Conservation (phyloP, 1,140 invertebrate genomes). For the Pogonognathellus flavescens region DNA sequence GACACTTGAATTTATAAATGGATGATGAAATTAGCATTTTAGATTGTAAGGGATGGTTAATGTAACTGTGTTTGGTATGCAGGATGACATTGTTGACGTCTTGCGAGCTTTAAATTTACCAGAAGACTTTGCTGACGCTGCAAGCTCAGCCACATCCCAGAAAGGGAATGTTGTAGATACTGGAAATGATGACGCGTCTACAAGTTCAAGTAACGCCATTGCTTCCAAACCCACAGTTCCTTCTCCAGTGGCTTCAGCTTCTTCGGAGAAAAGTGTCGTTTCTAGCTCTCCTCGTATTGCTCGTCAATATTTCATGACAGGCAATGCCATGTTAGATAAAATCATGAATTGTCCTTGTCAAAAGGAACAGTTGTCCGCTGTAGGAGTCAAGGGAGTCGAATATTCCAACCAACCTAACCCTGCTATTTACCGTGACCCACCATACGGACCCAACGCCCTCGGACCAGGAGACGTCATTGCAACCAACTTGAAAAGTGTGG, state of each 20-base stretch:
- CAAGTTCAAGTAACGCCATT: not conserved
- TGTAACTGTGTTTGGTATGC: not conserved
- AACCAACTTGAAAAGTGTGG: slow-evolving; percentile 66
- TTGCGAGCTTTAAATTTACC: slow-evolving; percentile 65
- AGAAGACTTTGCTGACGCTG: slow-evolving; percentile 61
- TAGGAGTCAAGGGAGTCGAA: slow-evolving; percentile 66
- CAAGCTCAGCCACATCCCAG: slow-evolving; percentile 37
- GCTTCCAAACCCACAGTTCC: slow-evolving; percentile 58
- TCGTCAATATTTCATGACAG: slow-evolving; percentile 67
- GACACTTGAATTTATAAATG: no score
- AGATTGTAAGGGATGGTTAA: no score
- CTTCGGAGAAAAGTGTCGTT: slow-evolving; percentile 53
- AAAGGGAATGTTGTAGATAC: slow-evolving; percentile 4
- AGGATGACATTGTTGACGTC: slow-evolving; percentile 66
- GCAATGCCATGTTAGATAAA: slow-evolving; percentile 67
- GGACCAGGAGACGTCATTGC: slow-evolving; percentile 67
- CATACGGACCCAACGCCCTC: slow-evolving; percentile 66
- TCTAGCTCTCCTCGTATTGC: slow-evolving; percentile 63
- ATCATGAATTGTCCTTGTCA: slow-evolving; percentile 68
- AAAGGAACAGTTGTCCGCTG: slow-evolving; percentile 65
- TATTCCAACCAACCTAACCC: slow-evolving; percentile 66
- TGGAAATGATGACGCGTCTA: slow-evolving; percentile 21
- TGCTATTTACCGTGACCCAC: slow-evolving; percentile 67
- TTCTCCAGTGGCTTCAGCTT: slow-evolving; percentile 55
- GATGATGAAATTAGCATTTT: no score